A percentile compares a stretch with the other conserved stretches of the same genome.
Conservation (phyloP, 1,140 invertebrate genomes). For the Spodoptera frugiperda region DNA sequence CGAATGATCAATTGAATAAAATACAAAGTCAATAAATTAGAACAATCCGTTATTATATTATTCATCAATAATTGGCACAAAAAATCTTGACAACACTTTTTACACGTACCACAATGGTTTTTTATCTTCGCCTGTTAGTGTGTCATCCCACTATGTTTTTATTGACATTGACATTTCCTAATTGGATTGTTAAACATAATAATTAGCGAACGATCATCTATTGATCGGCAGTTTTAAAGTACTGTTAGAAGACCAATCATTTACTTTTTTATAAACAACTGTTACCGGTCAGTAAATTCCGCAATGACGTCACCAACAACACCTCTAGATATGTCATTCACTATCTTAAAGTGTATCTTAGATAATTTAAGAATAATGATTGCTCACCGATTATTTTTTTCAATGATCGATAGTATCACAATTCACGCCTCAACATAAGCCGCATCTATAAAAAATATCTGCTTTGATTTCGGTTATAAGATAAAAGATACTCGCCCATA, state of each 20-base stretch:
- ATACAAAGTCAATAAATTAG: constrained; percentile 48
- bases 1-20: constrained; percentile 35
- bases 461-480: neutral
- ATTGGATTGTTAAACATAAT: constrained; percentile 67
- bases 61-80: constrained; percentile 49
- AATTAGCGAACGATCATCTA: constrained; percentile 51
- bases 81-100: constrained; percentile 55
- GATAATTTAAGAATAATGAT: constrained; percentile 26
- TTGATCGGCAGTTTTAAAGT: constrained; percentile 37
- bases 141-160: constrained; percentile 58
- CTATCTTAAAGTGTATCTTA: neutral
- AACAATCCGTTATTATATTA: constrained; percentile 58
- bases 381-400: constrained; percentile 16
- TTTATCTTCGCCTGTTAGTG: constrained; percentile 43
- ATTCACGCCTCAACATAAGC: neutral
- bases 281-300: constrained; percentile 2
- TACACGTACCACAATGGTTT: constrained; percentile 50
- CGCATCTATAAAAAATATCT: neutral
- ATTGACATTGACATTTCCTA: constrained; percentile 67
- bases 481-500: constrained; percentile 3
- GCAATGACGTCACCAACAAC: constrained; percentile 29
- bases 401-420: neutral
- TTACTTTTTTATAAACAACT: constrained; percentile 34
- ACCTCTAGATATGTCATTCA: neutral
- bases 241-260: constrained; percentile 44